Evolutionary conservation across 2,797 vertebrate genomes (phyloP), one percentile per base, ranked within the genome.

Genomic region (Notolabrus celidotus): DNA sequence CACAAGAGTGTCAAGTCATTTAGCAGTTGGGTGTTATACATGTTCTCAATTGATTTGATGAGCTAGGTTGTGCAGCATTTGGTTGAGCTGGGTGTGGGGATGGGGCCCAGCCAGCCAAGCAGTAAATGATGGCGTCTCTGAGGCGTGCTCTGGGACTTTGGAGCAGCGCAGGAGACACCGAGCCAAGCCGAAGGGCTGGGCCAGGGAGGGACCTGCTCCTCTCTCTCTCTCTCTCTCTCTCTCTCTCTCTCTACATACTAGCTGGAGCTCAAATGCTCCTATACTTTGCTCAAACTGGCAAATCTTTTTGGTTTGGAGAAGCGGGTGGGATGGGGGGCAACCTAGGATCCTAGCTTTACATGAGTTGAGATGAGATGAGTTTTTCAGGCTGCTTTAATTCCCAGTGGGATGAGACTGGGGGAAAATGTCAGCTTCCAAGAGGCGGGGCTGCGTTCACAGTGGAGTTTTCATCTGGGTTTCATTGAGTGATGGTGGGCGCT

Each of bases 71-170:
- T 67, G 73, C 74, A 80, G 68, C 39, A 46, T 68, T 80, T 45
- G 64, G 62, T 71, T 27, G 66, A 67, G 68, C 65, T 77, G 83
- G 84, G 79, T 84, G 87, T 86, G 87, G 67, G 68, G 80, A 82
- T 82, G 77, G 73, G 75, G 82, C 79, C 79, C 75, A 69, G 67
- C 46, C 77, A 87, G 81, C 82, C 77, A 73, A 64, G 85, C 79
- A 83, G 84, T 88, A 86, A 91, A 89, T 59, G 77, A 83, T 88
- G 90, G 87, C 89, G 86, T 92, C 89, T 86, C 71, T 66, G 73
- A 85, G 90, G 79, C 75, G 74, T 88, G 86, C 75, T 72, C 60
- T 53, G 65, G 79, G 70, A 69, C 71, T 85, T 73, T 88, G 83
- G 79, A 86, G 80, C 86, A 67, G 69, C 42, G 22, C 67, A 17